Conservation (phyloP, 2,113 vertebrate species). For the Myotis yumanensis region DNA sequence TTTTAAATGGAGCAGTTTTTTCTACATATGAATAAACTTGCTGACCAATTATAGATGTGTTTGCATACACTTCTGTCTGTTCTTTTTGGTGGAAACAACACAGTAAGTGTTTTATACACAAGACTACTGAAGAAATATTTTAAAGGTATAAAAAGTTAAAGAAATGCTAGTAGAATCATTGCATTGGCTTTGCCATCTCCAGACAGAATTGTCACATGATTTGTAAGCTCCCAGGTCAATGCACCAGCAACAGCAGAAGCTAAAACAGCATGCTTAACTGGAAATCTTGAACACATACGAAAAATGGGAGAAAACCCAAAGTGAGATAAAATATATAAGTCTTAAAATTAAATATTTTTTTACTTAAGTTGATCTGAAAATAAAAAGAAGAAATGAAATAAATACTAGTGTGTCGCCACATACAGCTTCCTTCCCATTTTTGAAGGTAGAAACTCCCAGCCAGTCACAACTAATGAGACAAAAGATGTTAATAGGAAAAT, state of each 20-base stretch:
- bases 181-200: not conserved
- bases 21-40: not conserved
- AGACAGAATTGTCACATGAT: not conserved
- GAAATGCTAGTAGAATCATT: not conserved
- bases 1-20: conserved; percentile 26
- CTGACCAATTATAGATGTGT: not conserved
- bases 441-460: conserved; percentile 13
- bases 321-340: not conserved
- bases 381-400: conserved; percentile 69
- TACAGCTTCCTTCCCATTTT: conserved; percentile 41
- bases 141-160: not conserved
- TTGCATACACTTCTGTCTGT: not conserved
- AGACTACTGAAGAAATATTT: not conserved
- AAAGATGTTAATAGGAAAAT: not conserved
- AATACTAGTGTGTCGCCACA: not conserved
- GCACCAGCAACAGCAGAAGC: not conserved
- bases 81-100: conserved; percentile 25
- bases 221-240: not conserved
- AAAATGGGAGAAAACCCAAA: conserved; percentile 14
- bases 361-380: conserved; percentile 57
- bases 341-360: conserved; percentile 8
- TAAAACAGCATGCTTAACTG: not conserved
- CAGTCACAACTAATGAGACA: not conserved
- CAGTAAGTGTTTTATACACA: not conserved
- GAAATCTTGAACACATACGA: not conserved